These are phyloP conservation scores for Aegithalos caudatus DNA, from an alignment of 2,113 vertebrate species.

Conservation along the genomic window DNA sequence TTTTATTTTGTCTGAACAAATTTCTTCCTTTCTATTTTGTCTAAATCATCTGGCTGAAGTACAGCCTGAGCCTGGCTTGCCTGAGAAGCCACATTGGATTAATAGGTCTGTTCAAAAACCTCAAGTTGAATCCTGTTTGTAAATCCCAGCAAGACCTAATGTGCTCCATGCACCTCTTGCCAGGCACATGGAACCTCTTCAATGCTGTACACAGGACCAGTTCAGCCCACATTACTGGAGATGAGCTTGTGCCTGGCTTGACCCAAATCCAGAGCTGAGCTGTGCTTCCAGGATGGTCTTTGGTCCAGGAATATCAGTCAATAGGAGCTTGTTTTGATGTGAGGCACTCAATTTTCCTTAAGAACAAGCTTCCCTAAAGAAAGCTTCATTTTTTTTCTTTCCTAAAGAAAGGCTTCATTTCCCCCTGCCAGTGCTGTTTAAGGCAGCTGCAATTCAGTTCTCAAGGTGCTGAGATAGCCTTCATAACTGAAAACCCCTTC, in stretches of 20 bases:
- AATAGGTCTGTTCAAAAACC: background rate
- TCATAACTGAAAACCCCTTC: background rate
- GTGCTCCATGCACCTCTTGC: background rate
- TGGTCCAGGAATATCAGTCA: background rate
- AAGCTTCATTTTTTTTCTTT: background rate
- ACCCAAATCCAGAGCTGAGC: background rate
- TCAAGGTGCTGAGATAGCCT: background rate
- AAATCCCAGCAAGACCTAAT: background rate
- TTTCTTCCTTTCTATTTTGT: slow-evolving; percentile 22
- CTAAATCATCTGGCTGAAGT: slow-evolving; percentile 1
- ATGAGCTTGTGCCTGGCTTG: background rate
- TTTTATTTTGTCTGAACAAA: slow-evolving; percentile 37
- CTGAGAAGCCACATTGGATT: background rate
- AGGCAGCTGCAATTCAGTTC: background rate
- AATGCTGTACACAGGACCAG: background rate
- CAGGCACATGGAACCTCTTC: background rate
- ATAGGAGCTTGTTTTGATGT: background rate
- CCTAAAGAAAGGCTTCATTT: background rate
- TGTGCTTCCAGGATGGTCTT: background rate
- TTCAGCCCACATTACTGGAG: background rate
- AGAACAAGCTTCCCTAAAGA: background rate
- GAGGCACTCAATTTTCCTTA: background rate
- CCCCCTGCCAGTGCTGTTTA: background rate
- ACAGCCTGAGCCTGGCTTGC: background rate
- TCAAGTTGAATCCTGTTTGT: background rate